Evolutionary conservation across 1,140 invertebrate species (phyloP).

Genomic region (Heliconius eleuchia): DNA sequence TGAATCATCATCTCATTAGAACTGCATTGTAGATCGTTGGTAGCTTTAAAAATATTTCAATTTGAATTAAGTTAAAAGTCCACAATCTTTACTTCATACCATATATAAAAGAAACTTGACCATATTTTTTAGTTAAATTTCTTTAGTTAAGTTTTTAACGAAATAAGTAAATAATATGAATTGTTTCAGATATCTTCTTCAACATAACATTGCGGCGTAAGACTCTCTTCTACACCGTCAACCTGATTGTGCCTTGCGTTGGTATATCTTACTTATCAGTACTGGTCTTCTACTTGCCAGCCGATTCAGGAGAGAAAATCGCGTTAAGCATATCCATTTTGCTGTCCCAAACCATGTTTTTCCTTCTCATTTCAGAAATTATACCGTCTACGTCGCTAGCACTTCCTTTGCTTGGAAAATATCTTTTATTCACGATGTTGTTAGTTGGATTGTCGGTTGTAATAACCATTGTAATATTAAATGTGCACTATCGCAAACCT

Average conservation of each 20-base stretch:
- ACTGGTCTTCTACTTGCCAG: constrained; percentile 98
- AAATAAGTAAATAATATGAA: constrained; percentile 1
- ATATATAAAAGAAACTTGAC: too few relatives aligned
- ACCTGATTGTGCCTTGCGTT: constrained; percentile 96
- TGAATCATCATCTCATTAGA: too few relatives aligned
- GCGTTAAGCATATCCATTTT: constrained; percentile 99
- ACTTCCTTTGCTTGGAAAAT: constrained; percentile 97
- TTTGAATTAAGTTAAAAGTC: too few relatives aligned
- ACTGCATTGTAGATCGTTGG: too few relatives aligned
- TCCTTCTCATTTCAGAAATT: constrained; percentile 98
- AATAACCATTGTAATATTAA: constrained; percentile 98
- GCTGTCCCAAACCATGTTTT: constrained; percentile 99
- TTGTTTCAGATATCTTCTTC: constrained; percentile 95
- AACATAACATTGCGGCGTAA: constrained; percentile 97
- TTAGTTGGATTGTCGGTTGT: constrained; percentile 97
- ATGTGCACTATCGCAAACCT: constrained; percentile 99
- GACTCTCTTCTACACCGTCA: constrained; percentile 98
- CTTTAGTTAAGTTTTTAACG: too few relatives aligned
- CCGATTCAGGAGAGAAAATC: constrained; percentile 99
- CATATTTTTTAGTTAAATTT: too few relatives aligned
- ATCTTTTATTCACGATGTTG: constrained; percentile 99
- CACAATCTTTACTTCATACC: too few relatives aligned
- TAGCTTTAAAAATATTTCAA: too few relatives aligned
- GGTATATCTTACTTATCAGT: constrained; percentile 96
- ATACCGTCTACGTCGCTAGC: constrained; percentile 99